Percentiles rank a stretch among this genome's conserved stretches.
Evolutionary conservation across 1,140 invertebrate genomes (phyloP).

Genomic region (Drosophila lini): DNA sequence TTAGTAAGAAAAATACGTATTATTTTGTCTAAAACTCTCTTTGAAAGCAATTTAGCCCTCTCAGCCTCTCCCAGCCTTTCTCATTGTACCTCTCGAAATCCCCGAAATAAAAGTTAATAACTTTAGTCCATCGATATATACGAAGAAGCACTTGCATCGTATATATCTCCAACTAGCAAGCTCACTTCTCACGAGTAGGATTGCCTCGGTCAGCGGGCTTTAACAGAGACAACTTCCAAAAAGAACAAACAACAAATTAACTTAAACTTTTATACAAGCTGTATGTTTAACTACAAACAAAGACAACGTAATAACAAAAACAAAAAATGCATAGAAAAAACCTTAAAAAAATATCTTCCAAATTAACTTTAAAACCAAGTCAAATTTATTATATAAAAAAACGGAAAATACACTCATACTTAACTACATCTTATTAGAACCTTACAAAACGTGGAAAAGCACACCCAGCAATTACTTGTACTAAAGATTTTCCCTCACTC

Average conservation of each 20-base stretch:
- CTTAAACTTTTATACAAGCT: slow-evolving; percentile 72
- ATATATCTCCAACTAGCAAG: slow-evolving; percentile 47
- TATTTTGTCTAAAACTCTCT: background rate
- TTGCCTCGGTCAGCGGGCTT: slow-evolving; percentile 49
- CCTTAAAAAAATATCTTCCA: slow-evolving; percentile 69
- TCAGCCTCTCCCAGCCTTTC: slow-evolving; percentile 24
- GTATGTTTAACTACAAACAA: slow-evolving; percentile 64
- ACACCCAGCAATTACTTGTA: slow-evolving; percentile 56
- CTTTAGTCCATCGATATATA: slow-evolving; percentile 42
- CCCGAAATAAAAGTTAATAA: slow-evolving; percentile 4
- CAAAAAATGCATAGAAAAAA: slow-evolving; percentile 51
- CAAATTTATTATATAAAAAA: slow-evolving; percentile 56
- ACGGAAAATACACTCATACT: slow-evolving; percentile 47
- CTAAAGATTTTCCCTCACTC: slow-evolving; percentile 46
- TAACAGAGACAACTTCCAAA: slow-evolving; percentile 61
- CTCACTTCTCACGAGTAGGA: slow-evolving; percentile 49
- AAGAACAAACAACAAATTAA: slow-evolving; percentile 59
- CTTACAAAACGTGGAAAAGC: slow-evolving; percentile 40
- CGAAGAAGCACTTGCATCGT: slow-evolving; percentile 10
- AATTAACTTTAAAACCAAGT: slow-evolving; percentile 70
- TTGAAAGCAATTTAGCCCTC: background rate
- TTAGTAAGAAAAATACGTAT: background rate
- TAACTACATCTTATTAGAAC: slow-evolving; percentile 66
- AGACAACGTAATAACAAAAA: slow-evolving; percentile 21
- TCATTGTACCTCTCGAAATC: slow-evolving; percentile 18